phyloP scores from a whole-genome alignment of 2,888 invertebrate genomes.

The Carpatolechia fugitivella region DNA sequence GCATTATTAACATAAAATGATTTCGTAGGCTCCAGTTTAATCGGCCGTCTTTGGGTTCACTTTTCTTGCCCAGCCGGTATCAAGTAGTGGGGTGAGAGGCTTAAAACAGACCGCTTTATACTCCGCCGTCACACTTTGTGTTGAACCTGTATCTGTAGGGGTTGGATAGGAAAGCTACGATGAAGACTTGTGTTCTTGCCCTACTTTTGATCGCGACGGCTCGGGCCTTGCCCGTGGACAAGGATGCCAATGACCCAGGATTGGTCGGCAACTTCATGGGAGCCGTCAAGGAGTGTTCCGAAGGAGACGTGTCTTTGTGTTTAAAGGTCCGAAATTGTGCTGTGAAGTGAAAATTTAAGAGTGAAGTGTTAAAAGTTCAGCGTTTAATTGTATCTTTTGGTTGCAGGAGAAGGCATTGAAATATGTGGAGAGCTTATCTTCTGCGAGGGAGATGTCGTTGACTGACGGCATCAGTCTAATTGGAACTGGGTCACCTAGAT shows the following conservation, averaged over 20 bases:
- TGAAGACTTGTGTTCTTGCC: conserved; percentile 69
- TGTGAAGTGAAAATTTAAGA: conserved; percentile 35
- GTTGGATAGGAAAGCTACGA: conserved; percentile 44
- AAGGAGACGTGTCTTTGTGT: conserved; percentile 84
- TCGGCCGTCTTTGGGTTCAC: conserved; percentile 66
- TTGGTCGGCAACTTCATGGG: conserved; percentile 75
- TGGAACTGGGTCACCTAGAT: conserved; percentile 75
- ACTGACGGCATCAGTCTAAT: conserved; percentile 81
- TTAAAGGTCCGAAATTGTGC: conserved; percentile 80
- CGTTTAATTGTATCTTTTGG: conserved; percentile 55
- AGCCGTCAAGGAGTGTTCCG: conserved; percentile 85
- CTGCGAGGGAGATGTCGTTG: conserved; percentile 76
- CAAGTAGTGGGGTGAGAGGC: conserved; percentile 68
- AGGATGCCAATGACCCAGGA: conserved; percentile 72
- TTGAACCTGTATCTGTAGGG: conserved; percentile 62
- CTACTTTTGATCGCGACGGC: conserved; percentile 74
- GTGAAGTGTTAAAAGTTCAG: conserved; percentile 28
- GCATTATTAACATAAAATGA: conserved; percentile 62
- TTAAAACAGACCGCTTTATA: conserved; percentile 70
- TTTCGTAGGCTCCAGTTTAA: conserved; percentile 64
- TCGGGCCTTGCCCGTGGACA: conserved; percentile 73
- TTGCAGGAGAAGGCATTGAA: conserved; percentile 86
- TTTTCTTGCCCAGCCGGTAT: conserved; percentile 56
- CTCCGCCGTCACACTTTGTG: conserved; percentile 67
- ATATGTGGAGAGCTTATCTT: conserved; percentile 80